A percentile compares a stretch with the other conserved stretches of the same genome.
phyloP scores from a whole-genome alignment of 2,113 vertebrate genomes.

The Hiodon alosoides region DNA sequence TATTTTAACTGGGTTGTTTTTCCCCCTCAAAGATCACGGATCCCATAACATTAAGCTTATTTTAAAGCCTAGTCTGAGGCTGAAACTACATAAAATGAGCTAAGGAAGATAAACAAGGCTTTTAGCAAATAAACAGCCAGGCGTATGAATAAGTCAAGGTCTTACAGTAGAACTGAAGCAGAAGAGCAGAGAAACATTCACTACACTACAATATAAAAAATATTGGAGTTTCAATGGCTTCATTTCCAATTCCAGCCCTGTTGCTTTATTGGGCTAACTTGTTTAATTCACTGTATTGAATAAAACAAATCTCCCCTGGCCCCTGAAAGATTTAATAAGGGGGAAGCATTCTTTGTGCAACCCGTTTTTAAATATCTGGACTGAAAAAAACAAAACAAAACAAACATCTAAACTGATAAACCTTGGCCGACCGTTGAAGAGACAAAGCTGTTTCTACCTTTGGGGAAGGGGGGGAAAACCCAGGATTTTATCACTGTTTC shows the following conservation, averaged over 20 bases:
- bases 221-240: background rate
- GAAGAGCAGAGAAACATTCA: background rate
- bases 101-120: background rate
- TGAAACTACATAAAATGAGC: background rate
- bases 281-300: background rate
- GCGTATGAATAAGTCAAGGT: background rate
- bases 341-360: too few species aligned
- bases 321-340: conserved; percentile 3
- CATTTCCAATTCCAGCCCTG: background rate
- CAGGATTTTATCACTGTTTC: too few species aligned
- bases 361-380: background rate
- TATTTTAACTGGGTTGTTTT: background rate
- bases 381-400: background rate
- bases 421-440: background rate
- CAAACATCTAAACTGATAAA: background rate
- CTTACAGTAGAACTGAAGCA: background rate
- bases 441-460: too few species aligned
- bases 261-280: background rate
- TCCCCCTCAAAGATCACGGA: background rate
- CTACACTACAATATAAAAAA: too few species aligned
- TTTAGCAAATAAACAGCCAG: background rate
- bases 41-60: background rate
- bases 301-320: background rate
- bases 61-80: background rate
- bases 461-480: background rate